phyloP scores from a whole-genome alignment of 2,888 invertebrate species.

The Diaprepes abbreviatus region DNA sequence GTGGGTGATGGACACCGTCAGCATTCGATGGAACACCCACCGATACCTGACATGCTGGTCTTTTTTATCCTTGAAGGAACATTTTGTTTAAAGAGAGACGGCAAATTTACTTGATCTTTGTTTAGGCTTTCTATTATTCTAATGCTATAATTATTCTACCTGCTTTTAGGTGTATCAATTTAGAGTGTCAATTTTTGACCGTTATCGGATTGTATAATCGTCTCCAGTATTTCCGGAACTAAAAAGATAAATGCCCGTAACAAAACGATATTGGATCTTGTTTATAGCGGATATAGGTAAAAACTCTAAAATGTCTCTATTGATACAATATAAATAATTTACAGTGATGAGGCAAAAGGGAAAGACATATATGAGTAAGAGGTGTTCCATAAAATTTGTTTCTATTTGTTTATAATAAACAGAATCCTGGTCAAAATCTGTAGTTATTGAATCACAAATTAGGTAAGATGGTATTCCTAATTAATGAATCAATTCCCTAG shows the following conservation, averaged over 20 bases:
- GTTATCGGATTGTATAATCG: neutral
- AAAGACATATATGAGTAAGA: no score
- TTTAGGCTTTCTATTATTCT: neutral
- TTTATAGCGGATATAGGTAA: neutral
- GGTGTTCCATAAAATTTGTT: no score
- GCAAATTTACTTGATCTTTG: neutral
- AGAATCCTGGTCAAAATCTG: no score
- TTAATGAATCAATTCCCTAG: no score
- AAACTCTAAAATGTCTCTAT: no score
- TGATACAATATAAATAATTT: no score
- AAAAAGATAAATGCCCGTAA: neutral
- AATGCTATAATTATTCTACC: neutral
- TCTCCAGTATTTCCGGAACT: constrained; percentile 4
- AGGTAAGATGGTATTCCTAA: no score
- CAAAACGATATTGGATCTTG: neutral
- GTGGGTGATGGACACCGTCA: neutral
- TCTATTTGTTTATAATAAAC: no score
- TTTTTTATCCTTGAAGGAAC: neutral
- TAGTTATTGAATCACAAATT: no score
- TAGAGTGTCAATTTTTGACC: neutral
- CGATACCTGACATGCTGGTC: neutral
- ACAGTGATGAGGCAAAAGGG: no score
- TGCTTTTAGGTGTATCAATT: constrained; percentile 1
- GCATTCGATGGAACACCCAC: constrained; percentile 5
- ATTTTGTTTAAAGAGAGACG: neutral